A percentile compares a stretch with the other conserved stretches of the same genome.
Evolutionary conservation across 2,113 vertebrate species (phyloP).

Genomic region (Regulus satrapa): DNA sequence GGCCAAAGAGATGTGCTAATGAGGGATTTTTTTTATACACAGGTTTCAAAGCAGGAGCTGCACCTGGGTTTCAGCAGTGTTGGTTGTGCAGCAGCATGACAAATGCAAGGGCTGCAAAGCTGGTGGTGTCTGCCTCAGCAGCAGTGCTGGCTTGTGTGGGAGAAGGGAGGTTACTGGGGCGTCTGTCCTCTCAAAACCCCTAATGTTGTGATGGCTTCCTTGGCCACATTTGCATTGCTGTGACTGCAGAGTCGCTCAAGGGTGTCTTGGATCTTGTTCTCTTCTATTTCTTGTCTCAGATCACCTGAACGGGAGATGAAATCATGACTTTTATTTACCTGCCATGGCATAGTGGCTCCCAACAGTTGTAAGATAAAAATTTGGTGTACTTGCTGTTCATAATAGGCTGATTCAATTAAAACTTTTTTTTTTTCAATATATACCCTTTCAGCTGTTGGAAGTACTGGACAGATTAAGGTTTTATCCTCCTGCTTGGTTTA

Average conservation of each 20-base stretch:
- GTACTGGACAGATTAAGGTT: not conserved
- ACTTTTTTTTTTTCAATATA: not conserved
- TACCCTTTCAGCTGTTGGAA: not conserved
- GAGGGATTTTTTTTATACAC: not conserved
- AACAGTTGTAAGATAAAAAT: not conserved
- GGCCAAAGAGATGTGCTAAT: not conserved
- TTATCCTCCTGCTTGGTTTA: not conserved
- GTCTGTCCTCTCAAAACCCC: slow-evolving; percentile 59
- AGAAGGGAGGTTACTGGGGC: not conserved
- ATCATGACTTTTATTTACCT: not conserved
- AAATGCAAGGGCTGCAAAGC: not conserved
- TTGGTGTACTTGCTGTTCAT: not conserved
- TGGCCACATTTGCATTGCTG: slow-evolving; percentile 73
- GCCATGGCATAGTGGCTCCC: not conserved
- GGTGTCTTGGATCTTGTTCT: slow-evolving; percentile 77
- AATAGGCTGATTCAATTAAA: not conserved
- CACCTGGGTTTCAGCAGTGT: not conserved
- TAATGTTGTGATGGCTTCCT: slow-evolving; percentile 75
- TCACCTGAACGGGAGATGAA: slow-evolving; percentile 50
- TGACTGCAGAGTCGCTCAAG: slow-evolving; percentile 73
- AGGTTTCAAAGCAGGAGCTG: not conserved
- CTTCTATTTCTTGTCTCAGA: slow-evolving; percentile 79
- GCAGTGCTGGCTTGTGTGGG: not conserved
- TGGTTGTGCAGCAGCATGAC: not conserved
- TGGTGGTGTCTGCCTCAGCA: not conserved